A percentile compares a stretch with the other conserved stretches of the same genome.
Evolutionary conservation across 2,888 invertebrate genomes (phyloP).

Genomic region (Carterocephalus palaemon): DNA sequence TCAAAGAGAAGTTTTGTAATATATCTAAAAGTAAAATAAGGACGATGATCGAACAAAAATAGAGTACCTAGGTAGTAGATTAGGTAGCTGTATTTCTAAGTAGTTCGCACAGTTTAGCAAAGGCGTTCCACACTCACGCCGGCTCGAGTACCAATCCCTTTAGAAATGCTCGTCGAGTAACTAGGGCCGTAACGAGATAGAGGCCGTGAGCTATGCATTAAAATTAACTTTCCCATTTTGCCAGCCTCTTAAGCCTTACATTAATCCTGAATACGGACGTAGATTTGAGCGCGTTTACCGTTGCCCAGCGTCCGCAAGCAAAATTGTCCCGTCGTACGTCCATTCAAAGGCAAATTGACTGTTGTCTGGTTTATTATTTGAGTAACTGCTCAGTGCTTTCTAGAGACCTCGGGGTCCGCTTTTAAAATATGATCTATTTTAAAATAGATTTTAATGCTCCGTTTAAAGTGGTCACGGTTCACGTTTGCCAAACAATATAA

Average conservation of each 20-base stretch:
- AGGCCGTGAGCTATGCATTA: conserved; percentile 43
- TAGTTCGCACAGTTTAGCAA: not conserved
- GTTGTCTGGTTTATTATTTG: not conserved
- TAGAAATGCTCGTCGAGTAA: conserved; percentile 36
- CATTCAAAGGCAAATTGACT: not conserved
- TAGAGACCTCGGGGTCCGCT: too few species aligned
- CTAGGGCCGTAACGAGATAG: conserved; percentile 48
- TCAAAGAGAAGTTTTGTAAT: too few species aligned
- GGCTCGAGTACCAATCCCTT: conserved; percentile 42
- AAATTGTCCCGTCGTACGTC: conserved; percentile 1
- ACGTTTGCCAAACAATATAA: too few species aligned
- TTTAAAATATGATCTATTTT: too few species aligned
- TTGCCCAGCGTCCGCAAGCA: not conserved
- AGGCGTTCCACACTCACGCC: conserved; percentile 33
- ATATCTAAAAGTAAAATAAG: too few species aligned
- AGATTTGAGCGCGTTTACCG: conserved; percentile 20
- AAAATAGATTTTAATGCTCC: too few species aligned
- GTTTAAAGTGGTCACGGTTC: too few species aligned
- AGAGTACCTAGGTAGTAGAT: too few species aligned
- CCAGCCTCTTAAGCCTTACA: conserved; percentile 44
- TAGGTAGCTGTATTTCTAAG: too few species aligned
- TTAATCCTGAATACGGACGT: conserved; percentile 38
- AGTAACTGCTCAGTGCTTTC: not conserved
- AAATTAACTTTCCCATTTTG: conserved; percentile 60
- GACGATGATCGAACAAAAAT: too few species aligned